These are phyloP conservation scores for Hippopotamus amphibius DNA, from an alignment of 2,113 vertebrate genomes.

Conservation along the genomic window DNA sequence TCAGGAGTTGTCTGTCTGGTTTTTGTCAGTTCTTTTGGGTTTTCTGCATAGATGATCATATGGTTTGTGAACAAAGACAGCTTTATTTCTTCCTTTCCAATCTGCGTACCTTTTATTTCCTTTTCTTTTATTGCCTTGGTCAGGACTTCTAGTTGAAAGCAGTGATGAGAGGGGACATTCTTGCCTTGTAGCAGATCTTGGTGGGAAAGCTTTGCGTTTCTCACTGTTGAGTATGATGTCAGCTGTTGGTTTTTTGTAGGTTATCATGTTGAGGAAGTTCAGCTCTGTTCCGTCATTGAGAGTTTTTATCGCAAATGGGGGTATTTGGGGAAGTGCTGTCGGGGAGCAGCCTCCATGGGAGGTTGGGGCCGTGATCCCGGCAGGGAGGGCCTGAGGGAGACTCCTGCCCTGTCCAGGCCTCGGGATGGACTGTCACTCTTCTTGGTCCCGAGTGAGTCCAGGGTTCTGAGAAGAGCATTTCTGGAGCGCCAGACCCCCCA, in stretches of 20 bases:
- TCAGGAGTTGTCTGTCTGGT: not conserved
- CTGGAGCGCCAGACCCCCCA: not conserved
- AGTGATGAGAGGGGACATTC: not conserved
- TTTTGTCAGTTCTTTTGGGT: not conserved
- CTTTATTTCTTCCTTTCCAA: not conserved
- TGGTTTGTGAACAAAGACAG: not conserved
- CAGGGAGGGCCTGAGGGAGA: not conserved
- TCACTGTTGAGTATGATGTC: not conserved
- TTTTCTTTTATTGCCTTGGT: not conserved
- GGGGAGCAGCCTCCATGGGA: not conserved
- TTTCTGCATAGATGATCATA: not conserved
- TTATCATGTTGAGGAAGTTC: not conserved
- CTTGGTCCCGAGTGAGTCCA: too few species aligned
- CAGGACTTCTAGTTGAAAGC: not conserved
- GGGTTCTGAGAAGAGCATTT: not conserved
- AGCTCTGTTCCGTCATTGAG: not conserved
- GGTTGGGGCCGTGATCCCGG: not conserved
- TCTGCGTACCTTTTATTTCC: not conserved
- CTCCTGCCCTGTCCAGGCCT: not conserved
- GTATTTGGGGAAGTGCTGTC: not conserved
- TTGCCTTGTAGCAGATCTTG: not conserved
- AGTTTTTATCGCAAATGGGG: not conserved
- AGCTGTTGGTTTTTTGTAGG: not conserved
- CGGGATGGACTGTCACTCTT: not conserved
- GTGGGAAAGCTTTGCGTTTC: not conserved